A percentile compares a stretch with the other conserved stretches of the same genome.
Conservation (phyloP, 1,140 invertebrate species). For the Myzus persicae region DNA sequence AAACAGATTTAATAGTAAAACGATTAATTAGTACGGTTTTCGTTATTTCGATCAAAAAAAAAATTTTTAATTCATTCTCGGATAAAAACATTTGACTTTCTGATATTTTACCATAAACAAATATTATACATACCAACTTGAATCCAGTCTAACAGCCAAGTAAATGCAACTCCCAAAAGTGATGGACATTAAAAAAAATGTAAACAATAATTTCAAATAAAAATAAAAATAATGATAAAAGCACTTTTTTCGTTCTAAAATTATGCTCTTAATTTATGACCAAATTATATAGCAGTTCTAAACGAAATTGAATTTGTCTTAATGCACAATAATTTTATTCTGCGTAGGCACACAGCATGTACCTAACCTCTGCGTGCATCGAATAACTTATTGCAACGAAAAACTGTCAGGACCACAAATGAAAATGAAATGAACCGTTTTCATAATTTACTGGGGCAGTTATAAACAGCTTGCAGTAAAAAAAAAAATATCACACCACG, state of each 20-base stretch:
- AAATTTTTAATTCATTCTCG: background rate
- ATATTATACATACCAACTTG: background rate
- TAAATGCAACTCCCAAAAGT: background rate
- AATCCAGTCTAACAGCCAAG: background rate
- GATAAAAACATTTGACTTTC: background rate
- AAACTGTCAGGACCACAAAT: conserved; percentile 38
- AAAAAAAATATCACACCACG: conserved; percentile 46
- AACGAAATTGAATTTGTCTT: background rate
- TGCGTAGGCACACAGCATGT: background rate
- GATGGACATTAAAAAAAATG: background rate
- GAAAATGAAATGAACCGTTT: conserved; percentile 46
- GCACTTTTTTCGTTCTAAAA: background rate
- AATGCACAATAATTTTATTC: background rate
- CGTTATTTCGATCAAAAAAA: background rate
- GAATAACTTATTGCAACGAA: background rate
- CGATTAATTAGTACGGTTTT: background rate
- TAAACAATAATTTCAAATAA: background rate
- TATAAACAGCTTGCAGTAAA: conserved; percentile 42
- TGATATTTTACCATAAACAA: background rate
- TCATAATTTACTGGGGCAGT: conserved; percentile 32
- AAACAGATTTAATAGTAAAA: background rate
- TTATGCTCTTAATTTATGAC: background rate
- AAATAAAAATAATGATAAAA: background rate
- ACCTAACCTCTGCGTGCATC: background rate
- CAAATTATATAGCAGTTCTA: background rate